phyloP scores from a whole-genome alignment of 2,113 vertebrate genomes.

The Anolis sagrei region DNA sequence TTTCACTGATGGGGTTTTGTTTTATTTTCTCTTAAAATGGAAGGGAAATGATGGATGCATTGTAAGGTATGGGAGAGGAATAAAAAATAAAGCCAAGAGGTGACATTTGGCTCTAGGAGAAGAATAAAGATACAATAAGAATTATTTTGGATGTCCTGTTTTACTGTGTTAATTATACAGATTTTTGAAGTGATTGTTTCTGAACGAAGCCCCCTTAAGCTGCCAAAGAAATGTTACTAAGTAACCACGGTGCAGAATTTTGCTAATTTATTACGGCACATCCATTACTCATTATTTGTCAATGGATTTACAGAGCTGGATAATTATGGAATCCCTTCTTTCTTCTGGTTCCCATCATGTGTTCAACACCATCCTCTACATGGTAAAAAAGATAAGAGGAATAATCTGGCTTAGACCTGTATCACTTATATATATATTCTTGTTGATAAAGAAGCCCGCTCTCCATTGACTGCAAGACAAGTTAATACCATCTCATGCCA shows the following conservation, averaged over 20 bases:
- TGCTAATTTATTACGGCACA: not conserved
- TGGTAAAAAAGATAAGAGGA: not conserved
- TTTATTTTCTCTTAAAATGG: not conserved
- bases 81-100: no score
- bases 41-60: not conserved
- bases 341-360: not conserved
- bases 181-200: not conserved
- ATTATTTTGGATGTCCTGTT: slow-evolving; percentile 19
- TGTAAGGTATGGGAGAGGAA: not conserved
- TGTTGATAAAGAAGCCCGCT: slow-evolving; percentile 1
- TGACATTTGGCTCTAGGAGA: not conserved
- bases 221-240: not conserved
- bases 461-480: slow-evolving; percentile 15
- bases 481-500: slow-evolving; percentile 6
- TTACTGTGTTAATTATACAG: slow-evolving; percentile 24
- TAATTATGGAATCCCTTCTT: not conserved
- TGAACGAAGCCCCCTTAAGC: fast-evolving
- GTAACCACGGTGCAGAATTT: not conserved
- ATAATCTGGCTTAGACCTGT: slow-evolving; percentile 4
- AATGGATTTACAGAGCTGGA: slow-evolving; percentile 25
- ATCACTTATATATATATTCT: not conserved
- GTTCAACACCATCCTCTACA: slow-evolving; percentile 6
- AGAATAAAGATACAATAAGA: no score
- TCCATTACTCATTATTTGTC: not conserved
- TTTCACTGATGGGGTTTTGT: not conserved